Evolutionary conservation across 1,140 invertebrate genomes (phyloP).

Genomic region (Drosophila serrata): DNA sequence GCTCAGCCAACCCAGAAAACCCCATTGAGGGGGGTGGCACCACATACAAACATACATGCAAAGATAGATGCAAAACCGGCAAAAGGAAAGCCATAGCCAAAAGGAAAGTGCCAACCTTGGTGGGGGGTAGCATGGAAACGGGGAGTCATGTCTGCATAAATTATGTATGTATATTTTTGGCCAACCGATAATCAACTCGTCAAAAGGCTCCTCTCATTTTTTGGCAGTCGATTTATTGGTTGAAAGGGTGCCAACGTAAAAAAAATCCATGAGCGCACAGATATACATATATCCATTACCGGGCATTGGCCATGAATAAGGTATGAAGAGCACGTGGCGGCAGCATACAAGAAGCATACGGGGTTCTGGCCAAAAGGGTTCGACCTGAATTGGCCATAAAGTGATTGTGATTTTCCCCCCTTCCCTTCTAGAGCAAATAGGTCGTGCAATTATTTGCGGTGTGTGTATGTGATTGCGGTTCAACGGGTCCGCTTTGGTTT

Average conservation of each 20-base stretch:
- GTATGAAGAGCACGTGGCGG: constrained; percentile 47
- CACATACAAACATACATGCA: constrained; percentile 3
- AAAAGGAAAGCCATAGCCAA: constrained; percentile 27
- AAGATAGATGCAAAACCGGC: constrained; percentile 12
- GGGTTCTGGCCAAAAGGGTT: constrained; percentile 40
- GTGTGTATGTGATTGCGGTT: constrained; percentile 25
- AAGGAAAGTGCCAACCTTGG: constrained; percentile 24
- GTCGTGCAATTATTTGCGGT: constrained; percentile 47
- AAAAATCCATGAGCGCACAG: constrained; percentile 1
- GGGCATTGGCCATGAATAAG: constrained; percentile 34
- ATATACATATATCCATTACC: constrained; percentile 2
- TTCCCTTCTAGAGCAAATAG: constrained; percentile 26
- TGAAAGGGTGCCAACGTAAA: constrained; percentile 21
- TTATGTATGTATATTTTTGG: constrained; percentile 78
- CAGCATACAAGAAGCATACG: background rate
- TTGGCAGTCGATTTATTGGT: constrained; percentile 42
- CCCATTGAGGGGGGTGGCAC: constrained; percentile 13
- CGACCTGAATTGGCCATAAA: constrained; percentile 49
- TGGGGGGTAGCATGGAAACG: background rate
- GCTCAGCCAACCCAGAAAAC: constrained; percentile 22
- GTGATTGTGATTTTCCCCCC: constrained; percentile 45
- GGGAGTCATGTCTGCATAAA: constrained; percentile 59
- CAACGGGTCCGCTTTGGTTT: constrained; percentile 21
- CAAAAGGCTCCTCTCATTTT: constrained; percentile 29
- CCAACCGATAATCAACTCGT: constrained; percentile 69